phyloP scores from a whole-genome alignment of 2,797 vertebrate species.

The Schizothorax lantsangensis region DNA sequence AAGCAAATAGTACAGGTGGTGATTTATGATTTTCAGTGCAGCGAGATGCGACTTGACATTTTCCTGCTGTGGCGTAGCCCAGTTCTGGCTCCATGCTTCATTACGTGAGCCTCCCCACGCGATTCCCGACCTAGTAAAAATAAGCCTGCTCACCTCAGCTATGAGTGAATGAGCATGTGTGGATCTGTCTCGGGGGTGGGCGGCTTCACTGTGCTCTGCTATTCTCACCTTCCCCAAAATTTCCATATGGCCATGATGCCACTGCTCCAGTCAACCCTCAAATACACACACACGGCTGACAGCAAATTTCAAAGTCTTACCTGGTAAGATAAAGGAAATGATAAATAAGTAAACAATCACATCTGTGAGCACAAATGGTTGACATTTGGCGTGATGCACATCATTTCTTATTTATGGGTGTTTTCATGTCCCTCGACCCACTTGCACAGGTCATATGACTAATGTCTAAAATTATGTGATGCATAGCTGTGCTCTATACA shows the following conservation, averaged over 20 bases:
- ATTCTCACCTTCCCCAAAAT: constrained; percentile 69
- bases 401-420: constrained; percentile 56
- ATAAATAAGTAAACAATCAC: constrained; percentile 53
- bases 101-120: constrained; percentile 76
- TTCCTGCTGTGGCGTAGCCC: constrained; percentile 83
- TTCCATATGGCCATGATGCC: constrained; percentile 52
- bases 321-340: constrained; percentile 45
- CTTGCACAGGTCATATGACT: constrained; percentile 32
- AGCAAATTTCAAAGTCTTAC: constrained; percentile 35
- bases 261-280: constrained; percentile 39
- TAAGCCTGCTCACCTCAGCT: constrained; percentile 78
- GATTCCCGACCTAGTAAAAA: constrained; percentile 79
- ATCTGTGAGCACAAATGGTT: constrained; percentile 52
- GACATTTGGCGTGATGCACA: constrained; percentile 45
- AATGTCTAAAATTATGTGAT: constrained; percentile 19
- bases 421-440: constrained; percentile 34
- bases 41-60: constrained; percentile 82
- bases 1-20: constrained; percentile 62
- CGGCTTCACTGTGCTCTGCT: constrained; percentile 72
- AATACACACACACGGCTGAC: constrained; percentile 33
- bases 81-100: constrained; percentile 80
- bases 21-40: constrained; percentile 78
- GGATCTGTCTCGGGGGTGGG: constrained; percentile 55
- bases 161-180: constrained; percentile 74
- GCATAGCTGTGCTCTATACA: neutral